These are phyloP conservation scores for Heliconius eleuchia DNA, from an alignment of 1,140 invertebrate genomes.

Conservation along the genomic window DNA sequence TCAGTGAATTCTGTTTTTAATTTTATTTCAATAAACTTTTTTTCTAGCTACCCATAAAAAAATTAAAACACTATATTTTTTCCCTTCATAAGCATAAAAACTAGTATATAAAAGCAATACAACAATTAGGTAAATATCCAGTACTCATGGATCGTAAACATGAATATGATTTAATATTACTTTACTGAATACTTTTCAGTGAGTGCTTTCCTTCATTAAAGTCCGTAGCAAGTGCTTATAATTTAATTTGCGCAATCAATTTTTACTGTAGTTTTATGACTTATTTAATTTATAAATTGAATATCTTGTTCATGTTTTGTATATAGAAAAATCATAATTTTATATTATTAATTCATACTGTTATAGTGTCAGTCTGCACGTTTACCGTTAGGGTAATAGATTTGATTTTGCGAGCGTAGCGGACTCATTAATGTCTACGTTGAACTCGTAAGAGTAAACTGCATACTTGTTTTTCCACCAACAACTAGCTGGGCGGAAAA, in stretches of 20 bases:
- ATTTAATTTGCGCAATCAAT: conserved; percentile 44
- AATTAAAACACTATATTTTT: no score
- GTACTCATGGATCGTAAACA: conserved; percentile 46
- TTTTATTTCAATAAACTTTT: not conserved
- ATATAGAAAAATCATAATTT: conserved; percentile 13
- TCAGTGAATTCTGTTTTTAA: not conserved
- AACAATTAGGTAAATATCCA: conserved; percentile 31
- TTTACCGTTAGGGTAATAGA: no score
- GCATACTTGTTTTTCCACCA: no score
- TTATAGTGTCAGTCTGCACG: not conserved
- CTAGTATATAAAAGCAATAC: conserved; percentile 15
- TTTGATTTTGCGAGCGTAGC: no score
- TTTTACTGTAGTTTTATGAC: conserved; percentile 53
- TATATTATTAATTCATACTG: not conserved
- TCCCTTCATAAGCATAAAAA: not conserved
- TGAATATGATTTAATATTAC: conserved; percentile 65
- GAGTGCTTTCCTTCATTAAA: conserved; percentile 44
- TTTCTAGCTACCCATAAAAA: not conserved
- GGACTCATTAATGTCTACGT: no score
- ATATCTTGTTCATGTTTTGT: conserved; percentile 15
- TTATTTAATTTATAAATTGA: conserved; percentile 18
- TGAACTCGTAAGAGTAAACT: no score
- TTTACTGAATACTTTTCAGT: conserved; percentile 53
- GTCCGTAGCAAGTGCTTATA: not conserved
- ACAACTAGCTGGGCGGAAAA: no score